Base-by-base conservation (phyloP, 2,113 vertebrate species). In the Spermophilus dauricus region DNA sequence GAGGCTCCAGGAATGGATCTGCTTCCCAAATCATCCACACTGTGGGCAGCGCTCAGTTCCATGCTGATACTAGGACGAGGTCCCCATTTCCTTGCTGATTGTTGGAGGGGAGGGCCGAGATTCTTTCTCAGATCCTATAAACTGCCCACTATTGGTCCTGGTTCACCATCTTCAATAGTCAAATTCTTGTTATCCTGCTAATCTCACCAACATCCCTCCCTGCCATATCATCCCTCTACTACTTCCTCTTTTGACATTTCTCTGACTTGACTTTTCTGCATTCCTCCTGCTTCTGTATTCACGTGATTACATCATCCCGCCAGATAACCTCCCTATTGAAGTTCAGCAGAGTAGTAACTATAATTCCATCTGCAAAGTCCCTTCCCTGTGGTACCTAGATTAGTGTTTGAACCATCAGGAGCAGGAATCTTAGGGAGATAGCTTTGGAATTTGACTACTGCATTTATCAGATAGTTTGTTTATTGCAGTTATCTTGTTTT, bases 91-190 rank as follows among this genome's bases (percentile, higher is more conserved):
- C 34, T 95, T 61, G 37, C 39, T 77, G 9, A 5, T 30, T 37
- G 2, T 5, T 83, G 51, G 4, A 39, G 0, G 22, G 4, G 0
- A 17, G 2, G 2, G 0, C 8, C 4, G 2, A 5, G 10, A 18
- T 14, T 70, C 48, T 26, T 86, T 86, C 67, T 77, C 45, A 28
- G 67, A 73, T 70, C 26, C 14, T 65, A 86, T 61, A 69, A 1
- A 70, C 1, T 24, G 14, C 8, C 61, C 11, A 10, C 37, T 96
- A 20, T 28, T 39, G 48, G 24, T 20, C 8, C 42, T 53, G 26
- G 16, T 18, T 45, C 10, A 65, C 24, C 39, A 9, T 22, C 81
- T 58, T 96, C 63, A 63, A 92, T 77, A 28, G 28, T 67, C 5
- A 58, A 77, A 37, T 77, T 39, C 28, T 26, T 37, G 10, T 75